Evolutionary conservation across 2,888 invertebrate species (phyloP), one percentile per base, ranked within the genome.

Genomic region (Tetanocera ferruginea): DNA sequence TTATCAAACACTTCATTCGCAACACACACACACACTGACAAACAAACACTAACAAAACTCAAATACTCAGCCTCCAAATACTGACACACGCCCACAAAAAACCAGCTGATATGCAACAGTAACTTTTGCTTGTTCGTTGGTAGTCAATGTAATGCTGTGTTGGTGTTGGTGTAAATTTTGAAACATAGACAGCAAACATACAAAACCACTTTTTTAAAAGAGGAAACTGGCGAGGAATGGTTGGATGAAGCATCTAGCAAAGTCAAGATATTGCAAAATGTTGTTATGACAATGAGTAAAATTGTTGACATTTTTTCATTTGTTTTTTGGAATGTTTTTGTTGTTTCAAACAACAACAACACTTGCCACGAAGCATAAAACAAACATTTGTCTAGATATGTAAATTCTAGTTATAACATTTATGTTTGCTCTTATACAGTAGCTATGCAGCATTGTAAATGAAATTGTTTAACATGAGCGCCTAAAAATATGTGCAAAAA

Each of bases 221-320:
- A 8, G 19, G 57, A 25, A 25, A 9, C 4, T 28, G 57, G 57
- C n/a, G 8, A 5, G 57, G 14, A 2, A 1, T 1, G 8, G 57
- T 11, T 11, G 57, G 23, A 4, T 60, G 25, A 8, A 25, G 55
- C 8, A 28, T 11, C 1, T 43, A 1, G 43, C 43, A 43, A 43
- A 43, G 43, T 43, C 43, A 43, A 43, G 43, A 43, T 14, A 43
- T 43, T 43, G 19, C 11, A 60, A 25, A 60, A 60, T 60, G 57
- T 43, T 43, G 43, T 60, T 60, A 60, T 60, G 57, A 60, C 57
- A 25, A 60, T 28, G 23, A 25, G 57, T 60, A 23, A 60, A 60
- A 60, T 57, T 60, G 57, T 60, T 60, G 57, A 60, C 57, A 60
- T 60, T 60, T 60, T 52, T 19, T 55, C 19, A 60, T 3, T 60